Conservation (phyloP, 2,797 vertebrate species). For the Notamacropus eugenii region DNA sequence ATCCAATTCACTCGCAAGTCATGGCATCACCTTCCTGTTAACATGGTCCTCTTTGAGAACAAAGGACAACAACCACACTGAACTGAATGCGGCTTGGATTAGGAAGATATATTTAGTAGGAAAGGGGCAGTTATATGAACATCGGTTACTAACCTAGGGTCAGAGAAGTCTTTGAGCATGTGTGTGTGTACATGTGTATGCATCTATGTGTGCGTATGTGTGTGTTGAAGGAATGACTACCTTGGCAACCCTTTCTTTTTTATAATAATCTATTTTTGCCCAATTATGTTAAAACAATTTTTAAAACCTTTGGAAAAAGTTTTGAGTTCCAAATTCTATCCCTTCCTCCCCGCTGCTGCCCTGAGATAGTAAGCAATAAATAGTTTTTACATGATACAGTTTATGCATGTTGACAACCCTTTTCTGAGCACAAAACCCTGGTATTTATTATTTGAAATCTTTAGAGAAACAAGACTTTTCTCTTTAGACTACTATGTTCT, state of each 20-base stretch:
- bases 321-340: too few relatives aligned
- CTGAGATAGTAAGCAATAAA: too few relatives aligned
- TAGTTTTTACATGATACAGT: too few relatives aligned
- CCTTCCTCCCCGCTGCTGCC: too few relatives aligned
- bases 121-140: not conserved
- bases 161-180: not conserved
- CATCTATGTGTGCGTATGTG: too few relatives aligned
- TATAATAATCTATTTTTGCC: too few relatives aligned
- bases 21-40: not conserved
- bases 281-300: too few relatives aligned
- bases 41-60: not conserved
- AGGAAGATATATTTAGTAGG: not conserved
- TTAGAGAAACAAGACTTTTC: not conserved
- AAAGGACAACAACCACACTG: not conserved
- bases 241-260: not conserved
- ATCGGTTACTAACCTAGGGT: not conserved
- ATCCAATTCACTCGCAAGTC: not conserved
- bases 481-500: not conserved
- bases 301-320: too few relatives aligned
- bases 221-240: not conserved
- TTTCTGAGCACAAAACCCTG: not conserved
- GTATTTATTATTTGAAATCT: not conserved
- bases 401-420: not conserved
- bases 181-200: not conserved
- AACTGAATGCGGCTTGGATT: not conserved